Evolutionary conservation across 2,888 invertebrate genomes (phyloP), one percentile per base, ranked within the genome.

Genomic region (Podabrus alpinus): DNA sequence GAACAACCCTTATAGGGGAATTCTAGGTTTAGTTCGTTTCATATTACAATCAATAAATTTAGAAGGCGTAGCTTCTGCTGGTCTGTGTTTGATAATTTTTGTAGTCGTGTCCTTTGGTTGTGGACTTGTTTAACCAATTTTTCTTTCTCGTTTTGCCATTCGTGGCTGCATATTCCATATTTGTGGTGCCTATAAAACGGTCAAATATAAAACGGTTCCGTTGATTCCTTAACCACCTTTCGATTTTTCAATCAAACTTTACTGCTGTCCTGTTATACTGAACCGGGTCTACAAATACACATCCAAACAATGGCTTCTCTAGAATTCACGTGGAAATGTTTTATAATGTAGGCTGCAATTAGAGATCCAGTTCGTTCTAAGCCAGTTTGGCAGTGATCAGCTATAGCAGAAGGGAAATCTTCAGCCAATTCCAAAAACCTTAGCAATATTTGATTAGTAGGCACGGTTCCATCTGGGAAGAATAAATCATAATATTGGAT

Each of bases 331-430:
- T 91, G 89, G 84, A 92, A 94, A 83, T 94, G 94, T 84, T 96
- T 96, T 88, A 97, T 95, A 79, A 97, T 90, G 86, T 95, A 97
- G 85, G 94, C 94, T 24, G 94, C 97, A 81, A 97, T 97, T 79
- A 97, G 88, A 19, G 95, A 94, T 10, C 97, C 97, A 71, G 97
- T 97, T 85, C 97, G 90, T 74, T 97, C 97, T 81, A 97, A 90
- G 82, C 97, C 97, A 87, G 97, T 97, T 92, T 97, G 97, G 88
- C 97, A 97, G 86, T 97, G 97, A 1, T 97, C 94, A 15, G 96
- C 97, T 19, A 97, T 90, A 24, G 93, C 96, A 61, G 95, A 94
- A 15, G 89, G 88, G 7, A 93, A 89, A 77, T 90, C 91, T 87
- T 97, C 97, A 69, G 92, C 90, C 73, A 97, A 92, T 81, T 93